Conservation (phyloP, 2,113 vertebrate species). For the Limnothrissa miodon region DNA sequence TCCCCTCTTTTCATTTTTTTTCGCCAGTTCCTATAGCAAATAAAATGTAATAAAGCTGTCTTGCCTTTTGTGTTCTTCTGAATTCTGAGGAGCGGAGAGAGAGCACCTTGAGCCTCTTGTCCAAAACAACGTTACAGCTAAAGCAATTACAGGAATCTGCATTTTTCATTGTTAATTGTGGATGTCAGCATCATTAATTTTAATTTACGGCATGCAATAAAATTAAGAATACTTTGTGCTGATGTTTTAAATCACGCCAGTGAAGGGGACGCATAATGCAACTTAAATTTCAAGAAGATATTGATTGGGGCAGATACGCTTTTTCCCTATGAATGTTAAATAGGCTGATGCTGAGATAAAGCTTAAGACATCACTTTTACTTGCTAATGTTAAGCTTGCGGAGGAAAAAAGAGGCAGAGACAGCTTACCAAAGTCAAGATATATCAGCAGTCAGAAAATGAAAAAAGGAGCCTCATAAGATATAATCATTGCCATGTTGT, state of each 20-base stretch:
- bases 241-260: constrained; percentile 97
- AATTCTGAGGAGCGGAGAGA: constrained; percentile 92
- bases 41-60: constrained; percentile 99
- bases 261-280: constrained; percentile 77
- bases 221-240: constrained; percentile 99
- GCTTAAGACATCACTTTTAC: constrained; percentile 76
- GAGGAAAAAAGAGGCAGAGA: constrained; percentile 52
- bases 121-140: constrained; percentile 99
- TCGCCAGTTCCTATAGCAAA: constrained; percentile 90
- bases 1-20: constrained; percentile 83
- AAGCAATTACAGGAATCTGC: constrained; percentile 99
- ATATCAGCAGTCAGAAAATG: constrained; percentile 12
- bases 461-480: constrained; percentile 4
- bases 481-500: background rate
- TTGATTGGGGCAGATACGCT: constrained; percentile 77
- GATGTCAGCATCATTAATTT: constrained; percentile 99
- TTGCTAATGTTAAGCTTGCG: constrained; percentile 61
- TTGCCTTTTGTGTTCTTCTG: constrained; percentile 97
- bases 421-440: background rate
- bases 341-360: constrained; percentile 72
- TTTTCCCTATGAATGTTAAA: constrained; percentile 82
- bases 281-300: constrained; percentile 81
- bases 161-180: constrained; percentile 99
- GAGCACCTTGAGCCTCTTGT: constrained; percentile 95
- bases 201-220: constrained; percentile 99